These are phyloP conservation scores for Drosophila macrospina DNA, from an alignment of 2,888 invertebrate genomes.

Conservation along the genomic window DNA sequence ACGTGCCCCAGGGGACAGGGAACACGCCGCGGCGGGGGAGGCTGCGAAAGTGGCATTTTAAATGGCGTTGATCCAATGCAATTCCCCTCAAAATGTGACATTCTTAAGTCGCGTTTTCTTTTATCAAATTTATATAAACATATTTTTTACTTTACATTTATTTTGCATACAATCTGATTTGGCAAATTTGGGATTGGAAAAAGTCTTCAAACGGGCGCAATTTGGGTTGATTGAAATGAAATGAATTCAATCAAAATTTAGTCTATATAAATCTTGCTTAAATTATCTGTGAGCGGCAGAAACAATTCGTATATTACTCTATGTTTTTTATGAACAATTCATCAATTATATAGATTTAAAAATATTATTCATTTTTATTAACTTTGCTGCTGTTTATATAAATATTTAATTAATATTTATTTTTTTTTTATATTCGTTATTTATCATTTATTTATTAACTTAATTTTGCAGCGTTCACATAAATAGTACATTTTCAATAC, in stretches of 20 bases:
- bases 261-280: not conserved
- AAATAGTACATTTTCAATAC: not conserved
- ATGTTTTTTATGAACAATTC: no score
- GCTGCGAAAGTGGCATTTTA: conserved; percentile 14
- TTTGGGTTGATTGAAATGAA: not conserved
- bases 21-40: not conserved
- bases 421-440: no score
- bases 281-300: not conserved
- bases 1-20: conserved; percentile 46
- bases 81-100: conserved; percentile 54
- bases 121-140: conserved; percentile 24
- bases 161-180: not conserved
- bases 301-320: no score
- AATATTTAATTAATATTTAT: no score
- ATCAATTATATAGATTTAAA: no score
- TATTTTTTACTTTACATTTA: conserved; percentile 14
- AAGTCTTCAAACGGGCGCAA: not conserved
- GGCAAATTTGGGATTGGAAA: not conserved
- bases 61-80: conserved; percentile 62
- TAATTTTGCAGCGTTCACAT: no score
- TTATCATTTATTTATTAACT: no score
- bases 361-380: no score
- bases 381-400: no score
- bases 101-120: conserved; percentile 32
- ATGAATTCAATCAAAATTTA: not conserved